Conservation (phyloP, 92 coral and sea anemone species). For the Epizoanthus illoricatus region DNA sequence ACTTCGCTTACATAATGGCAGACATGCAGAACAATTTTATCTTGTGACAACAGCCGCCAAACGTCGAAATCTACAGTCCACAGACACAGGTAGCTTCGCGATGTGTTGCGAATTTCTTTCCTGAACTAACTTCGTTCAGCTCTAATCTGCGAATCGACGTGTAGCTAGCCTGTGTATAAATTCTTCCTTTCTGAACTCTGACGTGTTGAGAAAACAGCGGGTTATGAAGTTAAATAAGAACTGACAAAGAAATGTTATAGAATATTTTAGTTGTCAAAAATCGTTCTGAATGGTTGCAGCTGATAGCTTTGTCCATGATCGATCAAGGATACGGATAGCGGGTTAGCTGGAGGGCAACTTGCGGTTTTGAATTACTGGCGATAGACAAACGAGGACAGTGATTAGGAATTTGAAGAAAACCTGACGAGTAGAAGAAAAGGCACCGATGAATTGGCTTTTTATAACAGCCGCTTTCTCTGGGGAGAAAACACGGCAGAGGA, state of each 20-base stretch:
- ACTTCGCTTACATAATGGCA: neutral
- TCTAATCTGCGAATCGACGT: no score
- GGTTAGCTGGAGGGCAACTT: constrained; percentile 19
- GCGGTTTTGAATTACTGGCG: constrained; percentile 22
- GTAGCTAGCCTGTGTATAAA: no score
- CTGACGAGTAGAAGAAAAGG: neutral
- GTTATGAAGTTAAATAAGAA: no score
- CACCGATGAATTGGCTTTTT: constrained; percentile 3
- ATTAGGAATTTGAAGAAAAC: neutral
- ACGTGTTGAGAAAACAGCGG: no score
- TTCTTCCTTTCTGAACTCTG: no score
- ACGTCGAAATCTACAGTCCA: neutral
- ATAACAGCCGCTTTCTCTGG: neutral
- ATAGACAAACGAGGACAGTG: constrained; percentile 3
- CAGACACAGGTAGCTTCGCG: no score
- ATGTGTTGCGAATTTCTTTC: no score
- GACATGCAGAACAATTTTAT: neutral
- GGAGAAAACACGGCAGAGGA: neutral
- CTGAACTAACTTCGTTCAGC: no score
- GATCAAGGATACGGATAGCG: constrained; percentile 24
- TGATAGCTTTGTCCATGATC: constrained; percentile 22
- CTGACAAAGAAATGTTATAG: neutral
- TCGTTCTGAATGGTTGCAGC: constrained; percentile 7
- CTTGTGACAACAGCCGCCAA: constrained; percentile 6
- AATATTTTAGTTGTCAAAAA: neutral